Conservation (phyloP, 2,888 invertebrate genomes). For the Chloromyia formosa region DNA sequence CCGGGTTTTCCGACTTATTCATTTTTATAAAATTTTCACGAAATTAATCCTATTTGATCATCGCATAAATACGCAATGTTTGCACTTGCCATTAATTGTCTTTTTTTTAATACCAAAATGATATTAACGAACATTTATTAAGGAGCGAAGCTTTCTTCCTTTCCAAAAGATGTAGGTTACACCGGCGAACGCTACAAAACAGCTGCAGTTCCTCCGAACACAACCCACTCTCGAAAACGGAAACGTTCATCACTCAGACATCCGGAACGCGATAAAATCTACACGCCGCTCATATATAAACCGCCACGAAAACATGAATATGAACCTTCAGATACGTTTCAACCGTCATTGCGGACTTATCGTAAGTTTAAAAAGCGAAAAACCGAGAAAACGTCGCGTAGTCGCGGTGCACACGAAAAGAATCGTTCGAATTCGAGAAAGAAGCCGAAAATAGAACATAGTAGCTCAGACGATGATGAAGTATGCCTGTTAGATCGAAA, state of each 20-base stretch:
- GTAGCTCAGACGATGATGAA: constrained; percentile 45
- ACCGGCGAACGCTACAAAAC: constrained; percentile 42
- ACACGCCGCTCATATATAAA: constrained; percentile 5
- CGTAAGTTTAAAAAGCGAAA: constrained; percentile 37
- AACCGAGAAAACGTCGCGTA: constrained; percentile 28
- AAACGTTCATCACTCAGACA: neutral
- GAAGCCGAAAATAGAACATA: constrained; percentile 41
- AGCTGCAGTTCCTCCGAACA: neutral
- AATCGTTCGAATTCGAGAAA: constrained; percentile 5
- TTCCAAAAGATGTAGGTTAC: constrained; percentile 41
- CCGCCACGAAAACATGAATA: constrained; percentile 6
- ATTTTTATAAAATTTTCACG: too few species aligned
- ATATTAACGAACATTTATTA: neutral
- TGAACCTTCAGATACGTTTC: neutral
- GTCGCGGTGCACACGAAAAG: constrained; percentile 15
- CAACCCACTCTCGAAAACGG: neutral
- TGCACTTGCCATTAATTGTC: too few species aligned
- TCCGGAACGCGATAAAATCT: neutral
- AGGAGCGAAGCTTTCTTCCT: neutral
- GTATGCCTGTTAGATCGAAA: constrained; percentile 55
- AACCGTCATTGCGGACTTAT: neutral
- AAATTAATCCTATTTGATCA: too few species aligned
- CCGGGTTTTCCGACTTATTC: too few species aligned
- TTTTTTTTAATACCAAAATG: too few species aligned
- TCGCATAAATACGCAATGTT: too few species aligned